Evolutionary conservation across 2,113 vertebrate species (phyloP), one percentile per base, ranked within the genome.

Genomic region (Turnix velox): DNA sequence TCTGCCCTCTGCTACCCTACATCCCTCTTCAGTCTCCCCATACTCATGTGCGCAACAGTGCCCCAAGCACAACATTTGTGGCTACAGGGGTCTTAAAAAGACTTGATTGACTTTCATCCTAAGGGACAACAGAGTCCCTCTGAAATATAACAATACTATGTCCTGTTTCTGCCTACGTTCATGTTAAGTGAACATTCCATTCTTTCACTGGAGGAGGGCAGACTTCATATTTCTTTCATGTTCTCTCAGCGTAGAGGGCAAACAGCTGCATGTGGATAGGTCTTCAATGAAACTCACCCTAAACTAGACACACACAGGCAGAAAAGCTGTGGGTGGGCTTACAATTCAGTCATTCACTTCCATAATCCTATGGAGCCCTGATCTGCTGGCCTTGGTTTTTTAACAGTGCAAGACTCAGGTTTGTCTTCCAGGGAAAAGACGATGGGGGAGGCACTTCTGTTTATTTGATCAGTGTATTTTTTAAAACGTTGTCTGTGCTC

Each of bases 381-480:
- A 76, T 69, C 66, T 46, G 11, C 82, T 82, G 81, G 69, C 52
- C 77, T 82, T 65, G 48, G 5, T 17, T 61, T 61, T 71, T 75
- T 37, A n/a, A n/a, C 4, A 16, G 84, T 73, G 49, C 61, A 66
- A 92, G 54, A 51, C 73, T 62, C 54, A 78, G 37, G 84, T 95
- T 87, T 94, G 75, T 74, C 71, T 40, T 86, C 33, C 22, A 81
- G 45, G 66, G 52, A 12, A 48, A 80, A 58, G 67, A 73, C 0
- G 0, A 74, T 17, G 35, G 77, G 69, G 93, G 90, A 86, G 62
- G 88, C 48, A 82, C 87, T 78, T 79, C 65, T 94, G 76, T 81
- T 94, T 96, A 76, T 94, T 95, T 95, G 79, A 59, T 78, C 12
- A 3, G 42, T 78, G 78, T 6, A n/a, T 69, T 88, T 67, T 93